Percentiles rank a stretch among this genome's conserved stretches.
Conservation (phyloP, 1,140 invertebrate species). For the Caenorhabditis brenneri region DNA sequence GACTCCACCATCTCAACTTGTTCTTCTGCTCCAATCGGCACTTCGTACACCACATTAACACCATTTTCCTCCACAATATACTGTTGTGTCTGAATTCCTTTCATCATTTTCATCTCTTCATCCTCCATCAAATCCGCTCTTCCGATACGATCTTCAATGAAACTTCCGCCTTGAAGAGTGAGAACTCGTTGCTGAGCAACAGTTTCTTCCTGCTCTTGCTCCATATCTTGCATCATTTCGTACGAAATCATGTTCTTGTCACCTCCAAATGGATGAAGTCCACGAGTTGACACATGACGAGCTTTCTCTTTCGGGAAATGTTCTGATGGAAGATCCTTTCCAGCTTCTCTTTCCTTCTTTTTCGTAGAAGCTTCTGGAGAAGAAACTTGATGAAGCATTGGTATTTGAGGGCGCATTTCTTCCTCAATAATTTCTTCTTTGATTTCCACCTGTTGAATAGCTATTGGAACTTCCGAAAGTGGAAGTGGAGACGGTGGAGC, state of each 20-base stretch:
- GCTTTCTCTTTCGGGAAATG: conserved; percentile 12
- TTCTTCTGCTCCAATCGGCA: neutral
- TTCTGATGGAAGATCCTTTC: neutral
- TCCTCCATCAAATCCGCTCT: conserved; percentile 12
- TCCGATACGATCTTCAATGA: conserved; percentile 24
- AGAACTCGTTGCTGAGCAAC: neutral
- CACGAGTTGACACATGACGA: neutral
- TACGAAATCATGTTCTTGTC: too few relatives aligned
- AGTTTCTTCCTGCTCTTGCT: neutral
- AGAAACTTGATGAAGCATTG: neutral
- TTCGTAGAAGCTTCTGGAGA: neutral
- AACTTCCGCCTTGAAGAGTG: neutral
- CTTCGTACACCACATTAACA: neutral
- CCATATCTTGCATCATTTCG: neutral
- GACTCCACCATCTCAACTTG: neutral
- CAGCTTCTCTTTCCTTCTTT: neutral
- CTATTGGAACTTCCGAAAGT: neutral
- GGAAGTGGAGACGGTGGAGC: neutral
- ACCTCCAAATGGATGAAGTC: neutral
- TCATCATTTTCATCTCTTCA: neutral
- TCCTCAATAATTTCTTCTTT: neutral
- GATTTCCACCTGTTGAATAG: neutral
- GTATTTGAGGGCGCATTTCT: neutral
- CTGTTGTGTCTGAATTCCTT: neutral
- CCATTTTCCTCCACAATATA: conserved; percentile 11